These are phyloP conservation scores for Hyalella azteca DNA, from an alignment of 2,888 invertebrate genomes.

Conservation along the genomic window DNA sequence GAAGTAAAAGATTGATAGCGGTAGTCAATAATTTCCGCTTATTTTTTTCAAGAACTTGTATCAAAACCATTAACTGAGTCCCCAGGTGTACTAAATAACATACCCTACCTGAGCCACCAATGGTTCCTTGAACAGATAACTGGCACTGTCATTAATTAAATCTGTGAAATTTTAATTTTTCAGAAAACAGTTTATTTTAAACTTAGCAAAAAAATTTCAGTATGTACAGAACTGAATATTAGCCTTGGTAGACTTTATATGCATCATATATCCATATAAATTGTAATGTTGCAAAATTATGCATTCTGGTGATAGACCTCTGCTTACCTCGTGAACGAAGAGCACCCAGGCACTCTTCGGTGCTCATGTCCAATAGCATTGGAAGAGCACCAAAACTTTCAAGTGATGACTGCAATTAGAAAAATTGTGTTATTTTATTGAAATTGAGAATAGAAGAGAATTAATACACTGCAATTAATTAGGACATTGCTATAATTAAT, in stretches of 20 bases:
- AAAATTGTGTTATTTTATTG: too few species aligned
- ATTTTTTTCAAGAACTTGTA: too few species aligned
- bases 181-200: background rate
- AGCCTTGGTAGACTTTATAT: background rate
- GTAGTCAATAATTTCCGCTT: too few species aligned
- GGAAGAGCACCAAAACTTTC: slow-evolving; percentile 67
- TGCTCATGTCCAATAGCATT: slow-evolving; percentile 79
- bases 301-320: background rate
- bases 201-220: background rate
- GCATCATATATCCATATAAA: background rate
- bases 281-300: too few species aligned
- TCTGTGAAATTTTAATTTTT: background rate
- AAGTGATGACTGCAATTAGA: background rate
- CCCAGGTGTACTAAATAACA: too few species aligned
- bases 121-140: background rate
- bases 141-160: background rate
- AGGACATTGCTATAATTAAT: too few species aligned
- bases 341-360: slow-evolving; percentile 86
- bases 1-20: too few species aligned
- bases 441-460: too few species aligned
- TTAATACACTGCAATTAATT: too few species aligned
- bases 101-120: too few species aligned
- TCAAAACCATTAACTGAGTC: too few species aligned
- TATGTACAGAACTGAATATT: background rate
- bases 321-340: slow-evolving; percentile 81